phyloP scores from a whole-genome alignment of 2,113 vertebrate species.

The Heloderma charlesbogerti region DNA sequence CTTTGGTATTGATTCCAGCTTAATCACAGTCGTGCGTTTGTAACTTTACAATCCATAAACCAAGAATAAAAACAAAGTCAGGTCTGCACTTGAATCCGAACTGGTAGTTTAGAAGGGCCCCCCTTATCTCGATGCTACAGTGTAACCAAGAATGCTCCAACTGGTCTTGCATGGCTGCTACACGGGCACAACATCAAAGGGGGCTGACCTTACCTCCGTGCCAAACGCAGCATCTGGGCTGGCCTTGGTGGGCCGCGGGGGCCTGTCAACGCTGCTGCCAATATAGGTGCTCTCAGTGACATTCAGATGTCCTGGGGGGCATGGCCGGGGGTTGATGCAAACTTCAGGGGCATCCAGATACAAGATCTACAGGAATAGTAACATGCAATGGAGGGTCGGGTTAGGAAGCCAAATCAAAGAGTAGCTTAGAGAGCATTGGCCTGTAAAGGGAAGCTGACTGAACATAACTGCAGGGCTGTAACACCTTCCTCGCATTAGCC shows the following conservation, averaged over 20 bases:
- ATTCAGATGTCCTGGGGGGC: constrained; percentile 53
- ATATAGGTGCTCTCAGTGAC: constrained; percentile 51
- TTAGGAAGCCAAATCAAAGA: neutral
- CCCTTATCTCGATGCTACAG: no score
- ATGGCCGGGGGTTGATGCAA: constrained; percentile 64
- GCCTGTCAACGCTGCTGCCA: constrained; percentile 73
- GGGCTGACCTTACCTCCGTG: constrained; percentile 76
- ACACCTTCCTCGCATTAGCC: neutral
- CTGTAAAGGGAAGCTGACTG: neutral
- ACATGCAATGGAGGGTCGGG: rapidly evolving
- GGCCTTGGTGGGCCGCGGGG: constrained; percentile 79
- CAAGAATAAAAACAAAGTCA: neutral
- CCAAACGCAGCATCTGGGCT: constrained; percentile 84
- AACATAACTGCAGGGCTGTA: neutral
- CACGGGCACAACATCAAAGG: neutral
- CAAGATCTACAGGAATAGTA: constrained; percentile 76
- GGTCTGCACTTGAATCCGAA: neutral
- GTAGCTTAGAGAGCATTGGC: neutral
- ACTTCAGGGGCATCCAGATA: constrained; percentile 82
- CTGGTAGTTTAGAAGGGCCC: neutral
- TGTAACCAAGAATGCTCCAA: no score
- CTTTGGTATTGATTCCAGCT: neutral
- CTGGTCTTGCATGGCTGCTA: no score
- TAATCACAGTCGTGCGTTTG: neutral
- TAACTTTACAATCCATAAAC: neutral